Evolutionary conservation across 2,888 invertebrate genomes (phyloP), one percentile per base, ranked within the genome.

Genomic region (Drosophila kambysellisi): DNA sequence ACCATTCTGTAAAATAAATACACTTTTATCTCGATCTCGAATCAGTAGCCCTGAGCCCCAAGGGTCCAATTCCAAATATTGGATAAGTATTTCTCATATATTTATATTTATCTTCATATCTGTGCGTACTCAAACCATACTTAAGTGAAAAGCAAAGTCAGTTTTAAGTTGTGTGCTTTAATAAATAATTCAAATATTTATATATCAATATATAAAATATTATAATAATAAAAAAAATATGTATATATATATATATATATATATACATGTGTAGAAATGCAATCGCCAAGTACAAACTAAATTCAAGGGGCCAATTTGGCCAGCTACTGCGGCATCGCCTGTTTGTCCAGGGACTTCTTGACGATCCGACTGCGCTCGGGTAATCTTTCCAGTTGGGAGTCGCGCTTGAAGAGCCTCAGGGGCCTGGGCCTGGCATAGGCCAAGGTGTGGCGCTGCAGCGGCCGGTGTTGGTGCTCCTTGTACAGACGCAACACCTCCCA

Each of bases 401-500:
- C 77, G 29, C 87, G 76, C 62, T 90, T 87, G 50, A 77, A 89
- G 17, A 87, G 35, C 12, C 89, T 17, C 25, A 89, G 33, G 50
- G 25, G 25, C 25, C 58, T 69, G 17, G 88, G 66, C 32, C 76
- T 65, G 6, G 88, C 73, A 46, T 74, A 76, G 51, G 89, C 81
- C 75, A 89, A 58, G 8, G 86, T 83, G 33, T 86, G 75, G 37
- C 76, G 73, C 6, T 81, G 83, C 51, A 76, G 29, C 4, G 77
- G 68, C 4, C 57, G 66, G 1, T 53, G 39, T 15, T 41, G 41
- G 37, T 89, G 86, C 51, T 92, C 90, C 30, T 92, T 82, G 20
- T 90, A 56, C 35, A 91, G 82, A 25, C 87, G 85, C 20, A 89
- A 43, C 9, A 93, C 83, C 66, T 95, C 87, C 82, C 94, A 94